A percentile compares a stretch with the other conserved stretches of the same genome.
Conservation (phyloP, 2,113 vertebrate genomes). For the Felis catus region F.catus_Fca126_mat1.0 CM031419.1:13466501-13467000, state of each 20-base stretch:
- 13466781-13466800: rapidly evolving
- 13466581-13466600: rapidly evolving
- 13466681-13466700: neutral
- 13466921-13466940: neutral
- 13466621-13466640: neutral
- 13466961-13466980: rapidly evolving
- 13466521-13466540: neutral
- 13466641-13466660: neutral
- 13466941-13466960: rapidly evolving
- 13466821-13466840: neutral
- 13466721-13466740: neutral
- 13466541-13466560: rapidly evolving
- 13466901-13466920: neutral
- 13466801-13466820: neutral
- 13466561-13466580: rapidly evolving
- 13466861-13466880: neutral
- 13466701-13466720: rapidly evolving
- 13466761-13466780: neutral
- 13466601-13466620: rapidly evolving
- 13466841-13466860: neutral
- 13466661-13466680: neutral
- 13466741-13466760: neutral
- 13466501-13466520: rapidly evolving
- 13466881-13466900: rapidly evolving
- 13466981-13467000: neutral